Base-by-base conservation (phyloP, 2,888 invertebrate genomes). In the Ashinkailepas kermadecensis region DNA sequence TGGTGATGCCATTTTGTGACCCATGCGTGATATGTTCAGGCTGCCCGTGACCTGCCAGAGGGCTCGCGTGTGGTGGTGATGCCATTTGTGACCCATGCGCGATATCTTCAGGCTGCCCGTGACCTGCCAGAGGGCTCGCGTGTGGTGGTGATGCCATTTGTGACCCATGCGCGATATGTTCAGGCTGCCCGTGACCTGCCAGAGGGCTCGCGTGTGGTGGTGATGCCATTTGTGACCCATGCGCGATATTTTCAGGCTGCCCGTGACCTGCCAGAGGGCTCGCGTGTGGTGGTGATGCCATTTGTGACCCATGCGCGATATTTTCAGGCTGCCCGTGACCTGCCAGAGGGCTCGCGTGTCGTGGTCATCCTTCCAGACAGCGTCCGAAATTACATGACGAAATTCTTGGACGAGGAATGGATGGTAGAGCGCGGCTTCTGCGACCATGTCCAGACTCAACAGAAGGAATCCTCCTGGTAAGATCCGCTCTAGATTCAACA, bases 381-480 rank as follows among this genome's bases (percentile, higher is more conserved):
- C 84, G 93, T 99, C 83, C 91, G 99, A 84, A 99, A 99, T 89
- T 99, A 99, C 88, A 94, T 99, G 94, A 96, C 97, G 21, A 99
- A 98, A 88, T 96, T 96, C 88, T 92, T 97, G 59, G 93, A 92
- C 81, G 96, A 98, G 88, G 93, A 93, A 85, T 99, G 99, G 99
- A 95, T 99, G 96, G 92, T 93, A 87, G 93, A 93, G 54, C 90
- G 94, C 84, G 90, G 91, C 85, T 89, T 90, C 84, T 21, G 8
- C 21, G 74, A 74, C 74, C 23, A 0, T 9, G 8, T 18, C 0
- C 54, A 15, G 10, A 21, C 54, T 3, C 21, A 56, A 21, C 56
- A 74, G 59, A 59, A 15, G 59, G 59, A 11, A 9, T 54, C 21
- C 21, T 13, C 74, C 56, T 74, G 74, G 74, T 74, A 15, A 70